These are phyloP conservation scores for Triplophysa bombifrons DNA, from an alignment of 2,797 vertebrate genomes.

Conservation along the genomic window DNA sequence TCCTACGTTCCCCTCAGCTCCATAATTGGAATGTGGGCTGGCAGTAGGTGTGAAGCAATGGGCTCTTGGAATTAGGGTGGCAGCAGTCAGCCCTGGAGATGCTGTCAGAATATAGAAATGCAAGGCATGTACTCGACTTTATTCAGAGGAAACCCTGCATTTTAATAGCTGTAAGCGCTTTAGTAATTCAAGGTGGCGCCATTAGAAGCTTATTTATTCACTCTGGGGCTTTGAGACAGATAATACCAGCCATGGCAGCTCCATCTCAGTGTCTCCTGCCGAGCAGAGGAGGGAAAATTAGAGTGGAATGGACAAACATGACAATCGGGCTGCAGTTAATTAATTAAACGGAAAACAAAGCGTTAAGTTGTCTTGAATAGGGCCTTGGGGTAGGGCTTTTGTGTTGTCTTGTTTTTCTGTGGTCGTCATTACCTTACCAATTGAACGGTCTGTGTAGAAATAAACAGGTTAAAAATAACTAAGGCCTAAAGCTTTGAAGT, in stretches of 20 bases:
- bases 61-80: constrained; percentile 71
- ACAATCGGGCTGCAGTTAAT: constrained; percentile 70
- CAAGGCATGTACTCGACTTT: constrained; percentile 59
- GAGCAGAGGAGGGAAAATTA: constrained; percentile 70
- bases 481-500: constrained; percentile 27
- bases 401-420: constrained; percentile 39
- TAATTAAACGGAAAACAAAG: constrained; percentile 69
- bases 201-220: constrained; percentile 78
- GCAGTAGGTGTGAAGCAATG: constrained; percentile 74
- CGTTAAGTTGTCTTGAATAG: constrained; percentile 57
- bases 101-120: constrained; percentile 70
- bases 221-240: constrained; percentile 65
- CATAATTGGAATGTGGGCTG: constrained; percentile 77
- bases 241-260: constrained; percentile 69
- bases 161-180: constrained; percentile 77
- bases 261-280: constrained; percentile 66
- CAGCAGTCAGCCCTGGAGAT: constrained; percentile 67
- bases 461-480: constrained; percentile 47
- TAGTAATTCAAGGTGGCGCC: constrained; percentile 75
- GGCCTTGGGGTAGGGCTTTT: constrained; percentile 48
- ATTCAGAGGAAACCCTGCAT: constrained; percentile 65
- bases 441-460: constrained; percentile 38
- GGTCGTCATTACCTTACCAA: constrained; percentile 24
- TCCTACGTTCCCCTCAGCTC: constrained; percentile 59
- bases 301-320: constrained; percentile 74